Base-by-base conservation (phyloP, 2,888 invertebrate genomes). In the Thyatira batis region DNA sequence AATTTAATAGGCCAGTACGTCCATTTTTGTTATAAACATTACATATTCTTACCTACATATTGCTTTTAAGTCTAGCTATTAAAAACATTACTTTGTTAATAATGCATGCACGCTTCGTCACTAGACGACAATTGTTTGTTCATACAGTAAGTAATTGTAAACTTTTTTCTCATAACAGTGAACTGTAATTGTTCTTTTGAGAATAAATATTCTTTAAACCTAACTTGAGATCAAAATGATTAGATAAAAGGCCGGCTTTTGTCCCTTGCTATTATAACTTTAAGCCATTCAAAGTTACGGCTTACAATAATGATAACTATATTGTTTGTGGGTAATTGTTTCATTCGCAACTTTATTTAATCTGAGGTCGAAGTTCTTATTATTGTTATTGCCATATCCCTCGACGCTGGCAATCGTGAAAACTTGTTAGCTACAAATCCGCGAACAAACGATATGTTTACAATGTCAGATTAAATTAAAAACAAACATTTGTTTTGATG, bases 201-300 rank as follows among this genome's bases (percentile, higher is more conserved):
- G n/a, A n/a, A n/a, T n/a, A n/a, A n/a, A n/a, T n/a, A n/a, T n/a
- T n/a, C n/a, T n/a, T n/a, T n/a, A n/a, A n/a, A n/a, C n/a, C n/a
- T n/a, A n/a, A n/a, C n/a, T 17, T 28, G 27, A 48, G 13, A 48
- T 28, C 20, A 13, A 27, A 48, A 48, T 6, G 23, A 45, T 17
- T 28, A 48, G 27, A 48, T 48, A 48, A 48, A 48, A 28, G 25
- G 25, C 48, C 28, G 20, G 27, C 27, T 48, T 20, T 48, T 48
- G 48, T 27, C 48, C 13, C 45, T 28, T 27, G 48, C 27, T 27
- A 48, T 48, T 48, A 28, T 28, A 48, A 48, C 48, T 48, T 20
- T 20, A 20, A 10, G 48, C 17, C 9, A 48, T 27, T 27, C 48
- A 48, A 48, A 20, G 27, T 17, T 48, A 39, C 8, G 17, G 13